Evolutionary conservation across 1,140 invertebrate genomes (phyloP).

Genomic region (Trichomalopsis sarcophagae): DNA sequence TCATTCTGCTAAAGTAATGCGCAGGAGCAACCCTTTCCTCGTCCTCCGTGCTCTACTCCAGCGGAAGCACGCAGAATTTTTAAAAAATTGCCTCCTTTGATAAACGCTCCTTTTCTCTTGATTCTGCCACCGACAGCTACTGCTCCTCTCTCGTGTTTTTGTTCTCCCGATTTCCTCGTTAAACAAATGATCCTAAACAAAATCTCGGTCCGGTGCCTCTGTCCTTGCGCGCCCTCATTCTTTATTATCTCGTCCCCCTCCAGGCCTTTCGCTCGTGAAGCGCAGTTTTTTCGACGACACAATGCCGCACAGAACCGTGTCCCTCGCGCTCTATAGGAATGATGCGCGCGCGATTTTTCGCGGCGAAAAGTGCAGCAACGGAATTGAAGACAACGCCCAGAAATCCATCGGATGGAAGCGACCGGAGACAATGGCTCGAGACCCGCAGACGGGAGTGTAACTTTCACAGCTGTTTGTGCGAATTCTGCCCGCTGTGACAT

Average conservation of each 20-base stretch:
- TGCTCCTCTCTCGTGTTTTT: not conserved
- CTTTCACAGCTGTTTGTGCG: slow-evolving; percentile 53
- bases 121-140: not conserved
- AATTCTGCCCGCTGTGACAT: slow-evolving; percentile 1
- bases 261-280: not conserved
- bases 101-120: not conserved
- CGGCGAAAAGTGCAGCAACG: slow-evolving; percentile 44
- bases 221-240: not conserved
- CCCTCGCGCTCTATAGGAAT: not conserved
- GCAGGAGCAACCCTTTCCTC: not conserved
- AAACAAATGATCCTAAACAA: slow-evolving; percentile 51
- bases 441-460: slow-evolving; percentile 58
- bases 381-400: slow-evolving; percentile 57
- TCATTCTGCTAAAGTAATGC: slow-evolving; percentile 24
- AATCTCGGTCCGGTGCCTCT: slow-evolving; percentile 6
- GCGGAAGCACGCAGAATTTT: slow-evolving; percentile 30
- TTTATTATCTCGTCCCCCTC: not conserved
- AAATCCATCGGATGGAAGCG: slow-evolving; percentile 69
- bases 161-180: slow-evolving; percentile 43
- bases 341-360: slow-evolving; percentile 11
- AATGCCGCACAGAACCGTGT: not conserved
- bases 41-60: not conserved
- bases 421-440: slow-evolving; percentile 62
- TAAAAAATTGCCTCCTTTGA: slow-evolving; percentile 51
- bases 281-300: not conserved